Evolutionary conservation across 92 coral and sea anemone genomes (phyloP), one percentile per base, ranked within the genome.

Genomic region (Phenganax stokvisi): DNA sequence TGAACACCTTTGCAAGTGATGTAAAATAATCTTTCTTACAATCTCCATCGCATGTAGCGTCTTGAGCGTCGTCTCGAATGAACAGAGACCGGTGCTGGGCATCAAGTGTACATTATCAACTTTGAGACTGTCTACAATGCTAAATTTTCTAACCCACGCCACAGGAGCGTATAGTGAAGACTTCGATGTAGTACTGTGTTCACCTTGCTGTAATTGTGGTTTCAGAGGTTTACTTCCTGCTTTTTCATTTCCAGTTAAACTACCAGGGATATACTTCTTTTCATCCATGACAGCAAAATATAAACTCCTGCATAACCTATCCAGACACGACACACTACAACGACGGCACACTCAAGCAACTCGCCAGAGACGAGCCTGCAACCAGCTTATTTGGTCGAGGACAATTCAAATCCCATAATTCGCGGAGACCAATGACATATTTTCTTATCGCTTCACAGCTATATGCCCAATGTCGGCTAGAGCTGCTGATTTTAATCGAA

Each of bases 1-100:
- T 6, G 99, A 92, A 86, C 91, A 84, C 56, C 62, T 62, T 72
- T 93, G 85, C 67, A 89, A 76, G 69, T 89, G 88, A 51, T 89
- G 88, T 72, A 89, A 89, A 83, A 85, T 89, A 27, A 88, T 78
- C 57, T 89, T 89, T 83, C 92, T 96, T 8, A 91, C 94, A 37
- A 89, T 27, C 57, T 96, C 99, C 27, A 87, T 84, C 27, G 88
- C 91, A 25, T 89, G 84, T 59, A 92, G 87, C 37, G 89, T 87
- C 15, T 83, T 89, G 37, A 96, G 64, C 16, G 96, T 85, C 76
- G 84, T 87, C 47, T 89, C 90, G 63, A 90, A 74, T n/a, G 97
- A 88, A 69, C 83, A 64, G 61, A 79, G 74, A 31, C 83, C 56
- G 44, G 60, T 52, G 37, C 61, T 64, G 27, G 83, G 83, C 74